Conservation (phyloP, 2,113 vertebrate genomes). For the Labeo rohita region DNA sequence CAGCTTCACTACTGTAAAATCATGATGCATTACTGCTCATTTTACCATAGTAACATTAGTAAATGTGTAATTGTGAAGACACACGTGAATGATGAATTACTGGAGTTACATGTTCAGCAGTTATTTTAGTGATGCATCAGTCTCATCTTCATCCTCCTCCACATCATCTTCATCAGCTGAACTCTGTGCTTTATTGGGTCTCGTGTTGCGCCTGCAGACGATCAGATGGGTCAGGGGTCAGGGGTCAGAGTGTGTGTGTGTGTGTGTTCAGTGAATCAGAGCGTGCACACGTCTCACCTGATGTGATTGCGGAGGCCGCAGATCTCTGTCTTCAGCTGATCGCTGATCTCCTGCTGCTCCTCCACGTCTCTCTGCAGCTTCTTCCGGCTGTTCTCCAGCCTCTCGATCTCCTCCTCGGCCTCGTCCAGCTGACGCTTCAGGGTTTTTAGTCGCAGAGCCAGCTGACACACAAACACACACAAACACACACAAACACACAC, state of each 20-base stretch:
- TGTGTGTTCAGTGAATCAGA: no score
- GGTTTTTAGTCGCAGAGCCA: conserved; percentile 90
- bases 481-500: no score
- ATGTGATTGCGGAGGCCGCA: conserved; percentile 68
- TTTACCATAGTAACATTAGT: no score
- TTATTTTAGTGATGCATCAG: conserved; percentile 48
- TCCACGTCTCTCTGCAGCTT: conserved; percentile 95
- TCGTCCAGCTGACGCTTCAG: conserved; percentile 95
- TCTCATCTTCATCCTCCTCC: conserved; percentile 64
- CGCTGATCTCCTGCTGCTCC: conserved; percentile 89
- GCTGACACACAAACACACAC: conserved; percentile 67
- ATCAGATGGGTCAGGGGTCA: neutral
- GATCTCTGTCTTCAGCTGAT: conserved; percentile 87
- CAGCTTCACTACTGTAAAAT: no score
- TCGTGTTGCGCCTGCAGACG: conserved; percentile 69
- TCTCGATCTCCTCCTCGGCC: conserved; percentile 95
- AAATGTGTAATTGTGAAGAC: no score
- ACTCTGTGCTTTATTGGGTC: conserved; percentile 61
- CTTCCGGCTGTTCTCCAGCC: conserved; percentile 88
- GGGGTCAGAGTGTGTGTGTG: neutral
- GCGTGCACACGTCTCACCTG: conserved; percentile 59
- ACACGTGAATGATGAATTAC: no score
- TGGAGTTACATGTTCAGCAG: no score
- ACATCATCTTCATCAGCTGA: conserved; percentile 61
- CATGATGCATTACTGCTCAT: no score